Percentiles rank a stretch among this genome's conserved stretches.
phyloP scores from a whole-genome alignment of 2,113 vertebrate species.

The Notarius quadriscutis region DNA sequence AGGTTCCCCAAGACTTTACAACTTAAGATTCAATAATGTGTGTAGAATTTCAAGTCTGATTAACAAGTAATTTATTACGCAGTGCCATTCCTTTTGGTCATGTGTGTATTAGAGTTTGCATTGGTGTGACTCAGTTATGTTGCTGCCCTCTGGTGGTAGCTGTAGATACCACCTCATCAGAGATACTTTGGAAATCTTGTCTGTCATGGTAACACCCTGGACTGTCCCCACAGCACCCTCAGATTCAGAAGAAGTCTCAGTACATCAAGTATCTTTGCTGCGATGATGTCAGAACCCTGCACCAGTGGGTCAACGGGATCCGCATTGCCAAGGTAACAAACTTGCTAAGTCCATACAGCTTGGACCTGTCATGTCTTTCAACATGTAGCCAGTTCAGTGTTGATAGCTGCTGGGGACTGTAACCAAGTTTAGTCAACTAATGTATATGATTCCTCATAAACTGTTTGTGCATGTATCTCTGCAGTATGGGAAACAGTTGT shows the following conservation, averaged over 20 bases:
- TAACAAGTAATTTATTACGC: background rate
- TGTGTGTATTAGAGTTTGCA: background rate
- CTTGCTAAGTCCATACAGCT: background rate
- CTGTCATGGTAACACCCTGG: slow-evolving; percentile 18
- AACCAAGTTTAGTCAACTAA: background rate
- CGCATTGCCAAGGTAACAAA: slow-evolving; percentile 89
- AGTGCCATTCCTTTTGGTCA: background rate
- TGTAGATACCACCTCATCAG: background rate
- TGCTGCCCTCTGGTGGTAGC: slow-evolving; percentile 51
- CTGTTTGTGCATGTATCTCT: slow-evolving; percentile 31
- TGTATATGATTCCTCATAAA: background rate
- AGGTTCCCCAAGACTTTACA: background rate
- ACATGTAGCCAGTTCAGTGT: background rate
- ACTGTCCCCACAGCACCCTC: slow-evolving; percentile 81
- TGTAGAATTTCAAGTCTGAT: background rate
- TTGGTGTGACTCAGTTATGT: background rate
- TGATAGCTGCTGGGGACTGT: background rate
- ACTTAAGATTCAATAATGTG: background rate
- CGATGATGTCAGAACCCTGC: slow-evolving; percentile 92
- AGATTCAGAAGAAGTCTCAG: slow-evolving; percentile 98
- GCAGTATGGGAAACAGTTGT: slow-evolving; percentile 93
- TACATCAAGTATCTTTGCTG: slow-evolving; percentile 98
- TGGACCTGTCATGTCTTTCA: background rate
- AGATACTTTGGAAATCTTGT: background rate
- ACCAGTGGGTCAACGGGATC: slow-evolving; percentile 96